phyloP scores from a whole-genome alignment of 2,113 vertebrate genomes.

The Meriones unguiculatus region DNA sequence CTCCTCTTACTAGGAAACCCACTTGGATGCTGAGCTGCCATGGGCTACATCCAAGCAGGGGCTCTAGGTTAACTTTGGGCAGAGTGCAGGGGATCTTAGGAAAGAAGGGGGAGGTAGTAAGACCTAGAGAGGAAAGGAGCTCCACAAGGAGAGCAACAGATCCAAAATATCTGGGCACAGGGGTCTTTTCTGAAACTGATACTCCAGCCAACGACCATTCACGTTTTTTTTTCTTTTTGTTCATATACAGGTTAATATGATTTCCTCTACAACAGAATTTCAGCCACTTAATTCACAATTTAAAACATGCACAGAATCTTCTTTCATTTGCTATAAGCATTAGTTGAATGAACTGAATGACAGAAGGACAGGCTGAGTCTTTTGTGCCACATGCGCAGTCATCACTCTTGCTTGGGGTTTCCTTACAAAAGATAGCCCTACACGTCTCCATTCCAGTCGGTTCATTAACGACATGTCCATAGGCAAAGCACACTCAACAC shows the following conservation, averaged over 20 bases:
- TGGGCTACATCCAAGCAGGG: too few species aligned
- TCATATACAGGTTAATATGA: background rate
- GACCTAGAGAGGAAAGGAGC: too few species aligned
- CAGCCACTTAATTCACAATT: background rate
- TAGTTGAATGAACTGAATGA: background rate
- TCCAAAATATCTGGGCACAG: too few species aligned
- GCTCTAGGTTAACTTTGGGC: too few species aligned
- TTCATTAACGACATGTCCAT: background rate
- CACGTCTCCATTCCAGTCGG: background rate
- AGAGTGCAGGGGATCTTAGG: too few species aligned
- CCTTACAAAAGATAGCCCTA: background rate
- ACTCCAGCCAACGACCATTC: too few species aligned
- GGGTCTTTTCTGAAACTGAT: too few species aligned
- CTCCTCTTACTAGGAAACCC: too few species aligned
- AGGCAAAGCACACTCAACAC: background rate
- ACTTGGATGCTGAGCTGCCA: too few species aligned
- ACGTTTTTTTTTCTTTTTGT: background rate
- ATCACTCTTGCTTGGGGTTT: background rate
- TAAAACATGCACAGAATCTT: background rate
- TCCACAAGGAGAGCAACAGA: too few species aligned
- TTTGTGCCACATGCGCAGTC: background rate
- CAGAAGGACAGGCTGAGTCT: background rate
- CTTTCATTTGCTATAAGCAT: background rate
- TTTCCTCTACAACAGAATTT: background rate
- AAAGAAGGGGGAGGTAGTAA: too few species aligned